Conservation (phyloP, 1,140 invertebrate species). For the Euglossa dilemma region DNA sequence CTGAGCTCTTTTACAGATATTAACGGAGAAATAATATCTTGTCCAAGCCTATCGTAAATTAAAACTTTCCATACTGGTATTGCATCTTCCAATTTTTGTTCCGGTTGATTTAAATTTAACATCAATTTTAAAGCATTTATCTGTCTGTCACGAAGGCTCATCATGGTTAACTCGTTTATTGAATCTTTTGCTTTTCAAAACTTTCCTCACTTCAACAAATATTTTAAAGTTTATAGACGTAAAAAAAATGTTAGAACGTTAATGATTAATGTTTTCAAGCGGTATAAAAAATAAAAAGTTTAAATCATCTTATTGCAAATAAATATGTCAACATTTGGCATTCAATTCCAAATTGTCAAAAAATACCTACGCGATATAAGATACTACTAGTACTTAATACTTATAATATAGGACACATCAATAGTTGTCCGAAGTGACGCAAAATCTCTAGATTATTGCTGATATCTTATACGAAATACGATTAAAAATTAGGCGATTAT, state of each 20-base stretch:
- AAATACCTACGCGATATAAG: slow-evolving; percentile 34
- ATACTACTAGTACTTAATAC: slow-evolving; percentile 13
- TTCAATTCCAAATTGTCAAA: slow-evolving; percentile 38
- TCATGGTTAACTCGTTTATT: slow-evolving; percentile 80
- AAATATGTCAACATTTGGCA: slow-evolving; percentile 48
- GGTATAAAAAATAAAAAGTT: slow-evolving; percentile 14
- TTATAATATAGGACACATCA: slow-evolving; percentile 36
- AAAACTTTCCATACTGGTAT: slow-evolving; percentile 98
- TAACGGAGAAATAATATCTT: slow-evolving; percentile 99
- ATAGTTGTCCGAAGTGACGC: slow-evolving; percentile 5
- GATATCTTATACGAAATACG: neutral
- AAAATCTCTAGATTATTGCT: slow-evolving; percentile 32
- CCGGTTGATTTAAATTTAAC: slow-evolving; percentile 94
- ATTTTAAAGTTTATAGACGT: neutral
- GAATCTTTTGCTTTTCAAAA: neutral
- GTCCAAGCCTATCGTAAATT: slow-evolving; percentile 97
- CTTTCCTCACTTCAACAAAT: slow-evolving; percentile 1
- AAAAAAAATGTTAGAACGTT: neutral
- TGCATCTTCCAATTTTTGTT: slow-evolving; percentile 88
- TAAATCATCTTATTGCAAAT: slow-evolving; percentile 16
- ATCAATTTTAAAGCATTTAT: slow-evolving; percentile 94
- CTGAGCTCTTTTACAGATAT: slow-evolving; percentile 97
- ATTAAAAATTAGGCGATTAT: neutral
- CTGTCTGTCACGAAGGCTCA: slow-evolving; percentile 88
- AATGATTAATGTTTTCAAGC: neutral